These are phyloP conservation scores for Tetragnatha montana DNA, from an alignment of 2,888 invertebrate species.

Conservation along the genomic window DNA sequence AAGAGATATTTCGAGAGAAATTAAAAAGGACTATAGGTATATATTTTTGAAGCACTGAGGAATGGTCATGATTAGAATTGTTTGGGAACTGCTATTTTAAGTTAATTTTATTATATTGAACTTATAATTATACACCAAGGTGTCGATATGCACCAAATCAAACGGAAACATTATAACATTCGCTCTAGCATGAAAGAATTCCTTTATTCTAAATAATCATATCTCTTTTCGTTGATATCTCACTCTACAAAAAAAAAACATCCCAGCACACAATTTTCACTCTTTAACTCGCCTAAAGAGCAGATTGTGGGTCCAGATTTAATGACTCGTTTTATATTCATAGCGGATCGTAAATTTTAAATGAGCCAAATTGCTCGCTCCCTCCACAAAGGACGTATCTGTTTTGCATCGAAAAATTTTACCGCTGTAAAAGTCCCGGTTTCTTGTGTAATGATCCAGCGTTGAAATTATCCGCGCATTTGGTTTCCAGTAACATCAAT, in stretches of 20 bases:
- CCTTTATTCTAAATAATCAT: not conserved
- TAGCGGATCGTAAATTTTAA: slow-evolving; percentile 57
- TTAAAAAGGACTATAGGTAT: no score
- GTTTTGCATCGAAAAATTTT: slow-evolving; percentile 9
- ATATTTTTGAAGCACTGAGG: no score
- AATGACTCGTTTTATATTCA: slow-evolving; percentile 61
- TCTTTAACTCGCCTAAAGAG: not conserved
- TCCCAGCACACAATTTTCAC: not conserved
- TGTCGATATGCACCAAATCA: no score
- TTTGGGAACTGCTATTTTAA: no score
- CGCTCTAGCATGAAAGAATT: no score
- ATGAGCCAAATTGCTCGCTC: slow-evolving; percentile 41
- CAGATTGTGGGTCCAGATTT: not conserved
- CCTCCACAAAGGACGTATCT: slow-evolving; percentile 16
- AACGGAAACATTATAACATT: no score
- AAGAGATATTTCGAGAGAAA: no score
- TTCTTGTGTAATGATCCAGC: not conserved
- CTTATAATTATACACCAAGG: no score
- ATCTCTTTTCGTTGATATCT: not conserved
- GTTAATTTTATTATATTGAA: no score
- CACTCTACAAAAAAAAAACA: not conserved
- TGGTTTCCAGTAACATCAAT: not conserved
- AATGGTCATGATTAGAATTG: no score
- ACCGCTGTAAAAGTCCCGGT: not conserved
- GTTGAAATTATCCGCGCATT: slow-evolving; percentile 9